Percentiles rank a stretch among this genome's conserved stretches.
Evolutionary conservation across 2,113 vertebrate genomes (phyloP).

Genomic region (Microcebus lehilahytsara): DNA sequence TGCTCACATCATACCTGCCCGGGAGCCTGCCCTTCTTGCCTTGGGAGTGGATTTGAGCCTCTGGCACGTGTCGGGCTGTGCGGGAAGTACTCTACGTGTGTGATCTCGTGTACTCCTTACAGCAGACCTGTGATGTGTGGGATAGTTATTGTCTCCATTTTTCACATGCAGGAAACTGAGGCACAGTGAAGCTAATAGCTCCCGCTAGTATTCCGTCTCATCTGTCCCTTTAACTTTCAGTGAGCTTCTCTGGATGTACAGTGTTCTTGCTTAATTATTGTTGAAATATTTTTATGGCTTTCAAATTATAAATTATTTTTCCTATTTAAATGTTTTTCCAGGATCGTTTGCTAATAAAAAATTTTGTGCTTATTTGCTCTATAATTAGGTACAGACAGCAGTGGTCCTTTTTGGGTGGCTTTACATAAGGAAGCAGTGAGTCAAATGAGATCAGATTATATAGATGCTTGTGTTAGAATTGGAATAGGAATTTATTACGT

Average conservation of each 20-base stretch:
- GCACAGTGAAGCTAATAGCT: neutral
- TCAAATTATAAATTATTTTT: neutral
- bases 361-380: neutral
- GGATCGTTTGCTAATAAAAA: neutral
- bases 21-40: neutral
- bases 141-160: neutral
- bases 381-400: neutral
- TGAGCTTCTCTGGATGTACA: neutral
- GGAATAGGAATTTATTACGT: neutral
- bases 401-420: neutral
- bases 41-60: neutral
- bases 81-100: accelerated
- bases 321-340: neutral
- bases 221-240: neutral
- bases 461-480: neutral
- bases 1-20: neutral
- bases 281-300: neutral
- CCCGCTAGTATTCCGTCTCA: no score
- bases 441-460: neutral
- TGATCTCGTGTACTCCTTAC: neutral
- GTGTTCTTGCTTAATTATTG: neutral
- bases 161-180: neutral
- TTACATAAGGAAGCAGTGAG: neutral
- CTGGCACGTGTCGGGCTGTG: neutral
- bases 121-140: neutral